These are phyloP conservation scores for Drosophila picticornis DNA, from an alignment of 2,888 invertebrate species.

Conservation along the genomic window DNA sequence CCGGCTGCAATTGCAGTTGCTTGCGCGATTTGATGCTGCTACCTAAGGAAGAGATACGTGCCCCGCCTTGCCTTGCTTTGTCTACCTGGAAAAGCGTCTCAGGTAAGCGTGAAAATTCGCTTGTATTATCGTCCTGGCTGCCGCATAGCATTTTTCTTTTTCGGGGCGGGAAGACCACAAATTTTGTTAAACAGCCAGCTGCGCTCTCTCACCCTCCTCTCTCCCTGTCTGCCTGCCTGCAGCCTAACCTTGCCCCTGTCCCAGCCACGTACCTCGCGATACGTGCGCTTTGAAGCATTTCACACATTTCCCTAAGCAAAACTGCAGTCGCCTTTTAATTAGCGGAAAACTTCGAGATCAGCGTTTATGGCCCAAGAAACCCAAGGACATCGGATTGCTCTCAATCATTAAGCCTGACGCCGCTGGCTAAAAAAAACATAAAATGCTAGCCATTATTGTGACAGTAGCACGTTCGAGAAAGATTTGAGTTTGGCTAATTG, in stretches of 20 bases:
- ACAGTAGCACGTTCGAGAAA: conserved; percentile 39
- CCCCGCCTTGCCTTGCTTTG: conserved; percentile 8
- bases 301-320: conserved; percentile 52
- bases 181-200: conserved; percentile 75
- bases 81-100: conserved; percentile 65
- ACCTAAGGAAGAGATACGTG: conserved; percentile 44
- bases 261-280: conserved; percentile 8
- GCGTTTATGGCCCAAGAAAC: conserved; percentile 39
- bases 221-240: not conserved
- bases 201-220: conserved; percentile 24
- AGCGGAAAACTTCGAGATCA: conserved; percentile 62
- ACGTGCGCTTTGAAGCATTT: conserved; percentile 68
- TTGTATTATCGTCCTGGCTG: conserved; percentile 35
- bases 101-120: conserved; percentile 66
- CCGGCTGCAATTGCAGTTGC: conserved; percentile 35
- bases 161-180: conserved; percentile 79
- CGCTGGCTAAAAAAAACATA: conserved; percentile 11
- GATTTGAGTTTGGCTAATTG: conserved; percentile 42
- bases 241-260: conserved; percentile 4
- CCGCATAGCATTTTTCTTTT: conserved; percentile 39
- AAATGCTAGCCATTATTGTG: conserved; percentile 25
- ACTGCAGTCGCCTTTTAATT: conserved; percentile 50
- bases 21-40: conserved; percentile 25
- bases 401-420: conserved; percentile 54
- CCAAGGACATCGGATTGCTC: conserved; percentile 47